Evolutionary conservation across 2,888 invertebrate genomes (phyloP), one percentile per base, ranked within the genome.

Genomic region (Luperina nickerlii): DNA sequence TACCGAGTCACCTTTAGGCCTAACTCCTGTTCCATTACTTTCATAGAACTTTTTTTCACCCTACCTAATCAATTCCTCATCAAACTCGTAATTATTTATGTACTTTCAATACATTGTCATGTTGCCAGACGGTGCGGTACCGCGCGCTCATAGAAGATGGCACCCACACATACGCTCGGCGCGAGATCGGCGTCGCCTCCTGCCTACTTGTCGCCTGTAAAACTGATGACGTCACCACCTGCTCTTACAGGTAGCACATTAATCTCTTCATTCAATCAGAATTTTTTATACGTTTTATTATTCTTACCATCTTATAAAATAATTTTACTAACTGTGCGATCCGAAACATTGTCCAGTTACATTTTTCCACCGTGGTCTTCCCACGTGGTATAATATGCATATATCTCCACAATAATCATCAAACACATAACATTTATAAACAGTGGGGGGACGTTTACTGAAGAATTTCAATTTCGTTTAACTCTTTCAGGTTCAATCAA

Each of bases 121-220:
- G 42, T 73, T 54, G 6, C n/a, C 91, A 96, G 96, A 85, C 80
- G 57, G 92, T 93, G 2, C 85, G 88, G 51, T 97, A 97, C 87
- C 95, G 96, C 27, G 95, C 97, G 13, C 95, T 97, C 11, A 95
- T 96, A 0, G 96, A 96, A 83, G 97, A 97, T 62, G 97, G 97
- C 0, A 92, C 94, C 1, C 94, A 97, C 80, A 95, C 94, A 0
- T 97, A 96, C 79, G 92, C 91, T 0, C 92, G 93, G 0, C 89
- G 95, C 0, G 87, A 93, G 48, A 13, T 94, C 0, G 96, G 96
- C 0, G 91, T 95, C 0, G 93, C 92, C 0, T 86, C 91, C 2
- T 97, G 97, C 74, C 84, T 91, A 0, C 66, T 97, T 2, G 92
- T 96, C 2, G 94, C 97, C 27, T 97, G 97, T 86, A 92, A 94